Base-by-base conservation (phyloP, 2,113 vertebrate genomes). In the Thymallus thymallus region DNA sequence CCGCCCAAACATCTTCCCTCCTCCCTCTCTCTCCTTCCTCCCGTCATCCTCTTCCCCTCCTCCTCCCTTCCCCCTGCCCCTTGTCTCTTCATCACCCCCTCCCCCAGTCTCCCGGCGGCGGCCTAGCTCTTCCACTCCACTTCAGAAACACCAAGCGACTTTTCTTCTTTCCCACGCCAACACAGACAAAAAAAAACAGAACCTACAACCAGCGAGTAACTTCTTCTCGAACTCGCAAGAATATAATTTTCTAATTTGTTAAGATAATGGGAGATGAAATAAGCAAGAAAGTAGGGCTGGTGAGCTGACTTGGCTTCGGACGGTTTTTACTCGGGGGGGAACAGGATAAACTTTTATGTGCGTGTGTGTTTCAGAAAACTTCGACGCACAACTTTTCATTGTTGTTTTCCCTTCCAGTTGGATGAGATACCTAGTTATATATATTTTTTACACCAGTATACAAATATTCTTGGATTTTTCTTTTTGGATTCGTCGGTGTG, bases 101-200 rank as follows among this genome's bases (percentile, higher is more conserved):
- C 51, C 62, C 41, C 73, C 74, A 72, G 61, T 68, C 35, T 66
- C 30, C 78, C 68, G 56, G 23, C 85, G 46, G 75, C 85, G 46
- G 75, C 80, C 71, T 72, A 41, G 73, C 76, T 78, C 81, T 78
- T 85, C 78, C 84, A 84, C 72, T 88, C 84, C 76, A 84, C 72
- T 88, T 83, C 76, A 73, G 80, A 72, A 32, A 67, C 65, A 65
- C 66, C 73, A 29, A 35, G 26, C 76, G 29, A 61, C 23, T 60
- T 23, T 58, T 3, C 41, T 22, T 18, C 35, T 64, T 84, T 86
- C 80, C 74, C 84, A 85, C 84, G 82, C 79, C 85, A 79, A 71
- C 66, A 5, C 12, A 46, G 78, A 73, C 63, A 5, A 12, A 56
- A 56, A n/a, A 32, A 62, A 20, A 16, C 64, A 68, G 61, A 58